These are phyloP conservation scores for Bucco capensis DNA, from an alignment of 2,113 vertebrate genomes.

Conservation along the genomic window DNA sequence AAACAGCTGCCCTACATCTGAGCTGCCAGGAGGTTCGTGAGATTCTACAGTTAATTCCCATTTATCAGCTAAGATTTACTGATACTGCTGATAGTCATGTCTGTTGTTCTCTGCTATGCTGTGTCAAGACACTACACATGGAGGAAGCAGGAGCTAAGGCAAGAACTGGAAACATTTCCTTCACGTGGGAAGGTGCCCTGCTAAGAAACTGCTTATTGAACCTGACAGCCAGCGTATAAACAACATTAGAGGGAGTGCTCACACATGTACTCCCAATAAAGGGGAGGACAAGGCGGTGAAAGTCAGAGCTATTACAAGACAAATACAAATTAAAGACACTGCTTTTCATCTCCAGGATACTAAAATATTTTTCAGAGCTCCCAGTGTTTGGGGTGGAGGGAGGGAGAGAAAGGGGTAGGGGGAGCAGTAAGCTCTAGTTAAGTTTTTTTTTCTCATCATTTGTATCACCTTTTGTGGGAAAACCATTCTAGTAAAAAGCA, in stretches of 20 bases:
- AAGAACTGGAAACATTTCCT: conserved; percentile 25
- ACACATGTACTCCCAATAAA: neutral
- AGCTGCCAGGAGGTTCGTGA: neutral
- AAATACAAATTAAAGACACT: conserved; percentile 23
- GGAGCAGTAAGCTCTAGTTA: neutral
- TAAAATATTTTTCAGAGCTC: conserved; percentile 14
- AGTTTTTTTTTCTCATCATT: neutral
- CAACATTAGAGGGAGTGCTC: conserved; percentile 28
- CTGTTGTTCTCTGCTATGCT: neutral
- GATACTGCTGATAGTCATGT: neutral
- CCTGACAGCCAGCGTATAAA: neutral
- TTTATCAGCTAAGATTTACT: neutral
- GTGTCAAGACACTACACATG: neutral
- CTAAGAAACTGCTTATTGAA: conserved; percentile 44
- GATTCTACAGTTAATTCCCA: neutral
- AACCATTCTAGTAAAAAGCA: neutral
- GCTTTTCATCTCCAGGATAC: conserved; percentile 11
- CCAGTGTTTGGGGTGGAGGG: neutral
- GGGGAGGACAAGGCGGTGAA: conserved; percentile 21
- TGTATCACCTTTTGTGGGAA: neutral
- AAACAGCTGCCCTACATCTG: neutral
- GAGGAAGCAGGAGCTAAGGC: neutral
- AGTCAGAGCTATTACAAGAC: conserved; percentile 42
- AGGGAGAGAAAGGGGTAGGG: neutral
- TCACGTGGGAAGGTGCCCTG: conserved; percentile 43